Base-by-base conservation (phyloP, 2,888 invertebrate species). In the Blomia tropicalis region DNA sequence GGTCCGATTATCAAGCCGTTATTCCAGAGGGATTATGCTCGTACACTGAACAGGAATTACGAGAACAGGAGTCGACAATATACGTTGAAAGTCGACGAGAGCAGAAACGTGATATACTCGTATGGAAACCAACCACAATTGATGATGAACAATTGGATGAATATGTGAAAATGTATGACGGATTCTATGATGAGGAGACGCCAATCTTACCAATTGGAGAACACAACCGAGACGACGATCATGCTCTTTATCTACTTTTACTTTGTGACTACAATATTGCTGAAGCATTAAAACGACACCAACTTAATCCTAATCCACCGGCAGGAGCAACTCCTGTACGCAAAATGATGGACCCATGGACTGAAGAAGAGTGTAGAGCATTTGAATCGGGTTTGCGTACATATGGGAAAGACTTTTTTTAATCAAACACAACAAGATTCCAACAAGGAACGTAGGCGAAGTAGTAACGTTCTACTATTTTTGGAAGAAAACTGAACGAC, bases 401-500 rank as follows among this genome's bases (percentile, higher is more conserved):
- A 64, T 90, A 87, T 71, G 95, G 95, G 31, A 98, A 98, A 77
- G 91, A 96, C 75, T 98, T 98, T 74, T 86, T 89, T 79, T 85
- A 67, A 95, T 96, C 71, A 86, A 90, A 70, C 87, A 88, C 72
- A 84, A 89, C 72, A 92, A 83, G 83, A 81, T 95, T 54, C 80
- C 87, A 70, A 92, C 93, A 63, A 79, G 95, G 69, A 88, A 91
- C 7, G 92, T 96, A 47, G 90, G 93, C 32, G 96, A 98, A 75
- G 77, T 98, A 66, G 92, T 96, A 17, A 91, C 95, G 73, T 98
- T 96, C 77, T 79, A 79, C 69, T 76, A 76, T 67, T 79, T 93
- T 62, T 98, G 98, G 98, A 98, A 98, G 76, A 96, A 96, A 76
- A 95, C 95, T 29, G 95, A 95, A 72, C 79, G 96, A 22, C 92